A percentile compares a stretch with the other conserved stretches of the same genome.
Evolutionary conservation across 2,888 invertebrate genomes (phyloP).

Genomic region (Netelia inedita): DNA sequence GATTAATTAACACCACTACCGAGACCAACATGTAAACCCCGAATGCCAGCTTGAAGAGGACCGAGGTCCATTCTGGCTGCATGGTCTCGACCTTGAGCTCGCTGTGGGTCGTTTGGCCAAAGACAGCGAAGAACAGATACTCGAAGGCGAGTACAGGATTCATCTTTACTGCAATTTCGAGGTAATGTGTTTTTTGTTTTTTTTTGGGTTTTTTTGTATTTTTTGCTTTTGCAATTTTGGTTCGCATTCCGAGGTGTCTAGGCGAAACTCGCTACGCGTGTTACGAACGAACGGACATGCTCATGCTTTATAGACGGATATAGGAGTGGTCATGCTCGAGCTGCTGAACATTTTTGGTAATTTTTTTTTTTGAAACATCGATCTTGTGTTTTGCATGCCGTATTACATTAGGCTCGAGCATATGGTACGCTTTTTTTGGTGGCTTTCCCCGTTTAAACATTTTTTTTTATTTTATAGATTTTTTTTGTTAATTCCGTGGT

Average conservation of each 20-base stretch:
- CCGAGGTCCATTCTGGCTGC: conserved; percentile 93
- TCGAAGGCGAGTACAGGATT: conserved; percentile 97
- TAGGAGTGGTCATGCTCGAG: conserved; percentile 80
- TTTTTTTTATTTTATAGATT: conserved; percentile 31
- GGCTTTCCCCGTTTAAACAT: background rate
- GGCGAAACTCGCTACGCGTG: conserved; percentile 72
- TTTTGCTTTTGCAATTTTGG: conserved; percentile 69
- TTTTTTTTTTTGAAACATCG: conserved; percentile 41
- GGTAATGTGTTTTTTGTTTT: conserved; percentile 72
- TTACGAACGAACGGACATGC: conserved; percentile 81
- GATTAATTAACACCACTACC: conserved; percentile 98
- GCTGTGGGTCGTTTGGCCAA: conserved; percentile 96
- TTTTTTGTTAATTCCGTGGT: conserved; percentile 22
- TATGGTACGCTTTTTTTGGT: conserved; percentile 21
- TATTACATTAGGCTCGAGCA: conserved; percentile 60
- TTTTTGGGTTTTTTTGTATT: conserved; percentile 53
- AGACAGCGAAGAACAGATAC: conserved; percentile 98
- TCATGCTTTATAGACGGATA: conserved; percentile 79
- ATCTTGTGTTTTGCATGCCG: conserved; percentile 67
- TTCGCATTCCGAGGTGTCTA: conserved; percentile 63
- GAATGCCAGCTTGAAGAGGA: conserved; percentile 96
- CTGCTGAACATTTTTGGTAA: conserved; percentile 61
- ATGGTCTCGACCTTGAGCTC: conserved; percentile 92
- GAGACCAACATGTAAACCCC: conserved; percentile 99
- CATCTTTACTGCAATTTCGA: conserved; percentile 90